Evolutionary conservation across 2,113 vertebrate genomes (phyloP).

Genomic region (Dissostichus mawsoni): DNA sequence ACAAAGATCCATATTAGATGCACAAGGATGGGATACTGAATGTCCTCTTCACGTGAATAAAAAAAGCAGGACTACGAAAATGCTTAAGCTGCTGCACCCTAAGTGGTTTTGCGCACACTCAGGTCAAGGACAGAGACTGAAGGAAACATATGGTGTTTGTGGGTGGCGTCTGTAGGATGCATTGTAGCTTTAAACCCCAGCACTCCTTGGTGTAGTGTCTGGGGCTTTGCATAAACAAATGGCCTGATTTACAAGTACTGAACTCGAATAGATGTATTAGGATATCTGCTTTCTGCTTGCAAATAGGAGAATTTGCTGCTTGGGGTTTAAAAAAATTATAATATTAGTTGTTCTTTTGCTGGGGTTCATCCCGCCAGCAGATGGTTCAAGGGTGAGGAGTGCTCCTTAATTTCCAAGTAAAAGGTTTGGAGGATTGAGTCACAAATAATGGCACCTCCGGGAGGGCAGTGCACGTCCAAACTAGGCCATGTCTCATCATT

Average conservation of each 20-base stretch:
- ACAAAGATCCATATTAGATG: background rate
- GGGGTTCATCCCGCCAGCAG: constrained; percentile 47
- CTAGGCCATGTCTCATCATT: constrained; percentile 59
- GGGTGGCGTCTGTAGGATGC: constrained; percentile 26
- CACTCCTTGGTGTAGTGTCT: constrained; percentile 13
- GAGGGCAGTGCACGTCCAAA: constrained; percentile 49
- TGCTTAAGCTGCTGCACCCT: constrained; percentile 22
- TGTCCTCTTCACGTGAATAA: background rate
- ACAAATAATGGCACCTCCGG: constrained; percentile 60
- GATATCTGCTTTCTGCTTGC: constrained; percentile 14
- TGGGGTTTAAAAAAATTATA: background rate
- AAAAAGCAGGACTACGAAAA: constrained; percentile 9
- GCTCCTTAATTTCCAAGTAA: constrained; percentile 59
- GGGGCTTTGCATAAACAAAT: constrained; percentile 67
- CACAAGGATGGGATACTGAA: background rate
- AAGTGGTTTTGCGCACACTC: constrained; percentile 28
- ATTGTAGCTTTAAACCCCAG: constrained; percentile 54
- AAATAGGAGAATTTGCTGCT: background rate
- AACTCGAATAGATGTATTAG: background rate
- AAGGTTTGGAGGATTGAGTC: constrained; percentile 61
- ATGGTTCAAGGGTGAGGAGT: constrained; percentile 71
- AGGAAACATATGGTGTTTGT: constrained; percentile 64
- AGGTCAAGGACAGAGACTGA: constrained; percentile 45
- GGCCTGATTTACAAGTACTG: constrained; percentile 37
- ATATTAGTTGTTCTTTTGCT: constrained; percentile 6